Percentiles rank a stretch among this genome's conserved stretches.
phyloP scores from a whole-genome alignment of 2,113 vertebrate genomes.

The Dermatemys mawii region DNA sequence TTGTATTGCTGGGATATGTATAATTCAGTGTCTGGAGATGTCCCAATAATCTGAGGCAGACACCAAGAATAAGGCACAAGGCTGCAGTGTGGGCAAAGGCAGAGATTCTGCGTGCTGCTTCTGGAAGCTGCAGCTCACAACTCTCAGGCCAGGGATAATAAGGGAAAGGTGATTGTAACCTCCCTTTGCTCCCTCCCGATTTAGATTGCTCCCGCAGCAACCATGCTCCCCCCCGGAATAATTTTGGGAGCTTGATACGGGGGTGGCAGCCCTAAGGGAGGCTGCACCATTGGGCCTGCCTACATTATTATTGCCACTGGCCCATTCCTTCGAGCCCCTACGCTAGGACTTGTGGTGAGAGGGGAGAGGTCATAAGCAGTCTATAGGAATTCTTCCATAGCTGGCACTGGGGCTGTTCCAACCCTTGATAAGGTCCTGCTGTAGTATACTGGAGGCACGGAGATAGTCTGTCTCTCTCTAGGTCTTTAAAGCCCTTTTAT shows the following conservation, averaged over 20 bases:
- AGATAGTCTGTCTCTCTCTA: not conserved
- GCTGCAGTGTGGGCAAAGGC: not conserved
- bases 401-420: not conserved
- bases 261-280: not conserved
- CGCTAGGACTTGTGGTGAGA: accelerated
- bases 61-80: not conserved
- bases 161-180: not conserved
- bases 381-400: not conserved
- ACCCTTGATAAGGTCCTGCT: not conserved
- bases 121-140: not conserved
- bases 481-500: not conserved
- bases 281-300: accelerated
- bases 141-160: not conserved
- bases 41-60: not conserved
- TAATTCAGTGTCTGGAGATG: not conserved
- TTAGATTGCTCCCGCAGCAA: not conserved
- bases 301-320: not conserved
- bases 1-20: not conserved
- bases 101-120: accelerated
- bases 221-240: accelerated
- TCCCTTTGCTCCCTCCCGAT: not conserved
- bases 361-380: not conserved
- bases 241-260: accelerated
- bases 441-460: not conserved
- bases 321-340: not conserved